phyloP scores from a whole-genome alignment of 2,113 vertebrate species.

The Psettodes erumei region DNA sequence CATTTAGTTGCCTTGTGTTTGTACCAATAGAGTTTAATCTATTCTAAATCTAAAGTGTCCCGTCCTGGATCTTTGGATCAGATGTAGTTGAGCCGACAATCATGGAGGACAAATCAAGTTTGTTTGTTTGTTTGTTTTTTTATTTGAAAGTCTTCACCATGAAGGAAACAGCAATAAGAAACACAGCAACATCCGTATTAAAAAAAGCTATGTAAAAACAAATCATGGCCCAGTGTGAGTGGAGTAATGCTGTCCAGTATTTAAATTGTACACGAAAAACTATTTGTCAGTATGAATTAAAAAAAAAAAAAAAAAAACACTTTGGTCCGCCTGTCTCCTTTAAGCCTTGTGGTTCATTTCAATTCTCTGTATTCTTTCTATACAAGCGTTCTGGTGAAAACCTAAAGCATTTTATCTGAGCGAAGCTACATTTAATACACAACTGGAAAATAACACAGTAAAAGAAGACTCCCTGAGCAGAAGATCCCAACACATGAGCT shows the following conservation, averaged over 20 bases:
- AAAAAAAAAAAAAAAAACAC: constrained; percentile 3
- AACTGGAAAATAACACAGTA: constrained; percentile 14
- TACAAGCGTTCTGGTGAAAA: not conserved
- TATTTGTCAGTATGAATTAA: not conserved
- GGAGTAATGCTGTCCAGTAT: not conserved
- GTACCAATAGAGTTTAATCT: too few species aligned
- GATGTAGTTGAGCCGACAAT: too few species aligned
- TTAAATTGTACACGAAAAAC: constrained; percentile 6
- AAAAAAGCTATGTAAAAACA: constrained; percentile 38
- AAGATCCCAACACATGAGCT: not conserved
- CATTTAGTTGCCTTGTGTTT: too few species aligned
- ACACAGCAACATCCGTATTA: constrained; percentile 30
- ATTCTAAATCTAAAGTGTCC: too few species aligned
- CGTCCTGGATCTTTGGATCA: too few species aligned
- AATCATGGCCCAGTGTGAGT: constrained; percentile 17
- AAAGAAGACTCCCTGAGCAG: constrained; percentile 39
- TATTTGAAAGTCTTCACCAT: constrained; percentile 54
- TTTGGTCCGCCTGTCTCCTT: constrained; percentile 7
- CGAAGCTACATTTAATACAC: not conserved
- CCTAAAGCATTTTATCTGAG: not conserved
- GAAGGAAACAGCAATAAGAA: constrained; percentile 47
- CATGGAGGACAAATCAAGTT: not conserved
- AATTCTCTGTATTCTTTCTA: not conserved
- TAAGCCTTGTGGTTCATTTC: not conserved
- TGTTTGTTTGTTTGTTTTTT: constrained; percentile 44